phyloP scores from a whole-genome alignment of 2,113 vertebrate genomes.

The Ramphastos sulfuratus region DNA sequence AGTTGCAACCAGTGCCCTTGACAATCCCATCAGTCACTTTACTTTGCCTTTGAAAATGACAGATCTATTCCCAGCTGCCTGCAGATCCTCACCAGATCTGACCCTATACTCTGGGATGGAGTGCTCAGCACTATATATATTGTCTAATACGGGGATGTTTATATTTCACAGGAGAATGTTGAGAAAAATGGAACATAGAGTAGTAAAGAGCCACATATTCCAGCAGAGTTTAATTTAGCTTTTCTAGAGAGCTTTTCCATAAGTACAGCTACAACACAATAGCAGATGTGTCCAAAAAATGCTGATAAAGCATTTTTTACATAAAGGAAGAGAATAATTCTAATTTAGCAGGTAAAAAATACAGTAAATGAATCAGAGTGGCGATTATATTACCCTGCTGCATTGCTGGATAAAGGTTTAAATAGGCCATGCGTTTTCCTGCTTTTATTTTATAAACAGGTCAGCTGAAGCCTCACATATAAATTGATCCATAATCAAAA shows the following conservation, averaged over 20 bases:
- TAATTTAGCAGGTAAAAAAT: not conserved
- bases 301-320: not conserved
- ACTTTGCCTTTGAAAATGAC: not conserved
- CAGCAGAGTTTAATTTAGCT: not conserved
- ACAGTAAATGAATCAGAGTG: not conserved
- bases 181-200: not conserved
- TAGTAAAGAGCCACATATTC: not conserved
- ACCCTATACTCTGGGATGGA: not conserved
- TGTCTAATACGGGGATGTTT: not conserved
- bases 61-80: not conserved
- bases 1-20: not conserved
- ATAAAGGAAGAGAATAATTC: not conserved
- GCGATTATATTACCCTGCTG: not conserved
- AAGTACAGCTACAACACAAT: not conserved
- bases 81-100: not conserved
- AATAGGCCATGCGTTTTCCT: not conserved
- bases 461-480: not conserved
- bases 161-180: not conserved
- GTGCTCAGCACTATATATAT: accelerated
- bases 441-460: slow-evolving; percentile 5
- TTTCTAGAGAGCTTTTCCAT: not conserved
- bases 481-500: not conserved
- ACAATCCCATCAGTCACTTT: not conserved
- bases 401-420: not conserved
- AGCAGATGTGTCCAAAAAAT: slow-evolving; percentile 12